These are phyloP conservation scores for Armadillidium nasatum DNA, from an alignment of 1,140 invertebrate species.

Conservation along the genomic window DNA sequence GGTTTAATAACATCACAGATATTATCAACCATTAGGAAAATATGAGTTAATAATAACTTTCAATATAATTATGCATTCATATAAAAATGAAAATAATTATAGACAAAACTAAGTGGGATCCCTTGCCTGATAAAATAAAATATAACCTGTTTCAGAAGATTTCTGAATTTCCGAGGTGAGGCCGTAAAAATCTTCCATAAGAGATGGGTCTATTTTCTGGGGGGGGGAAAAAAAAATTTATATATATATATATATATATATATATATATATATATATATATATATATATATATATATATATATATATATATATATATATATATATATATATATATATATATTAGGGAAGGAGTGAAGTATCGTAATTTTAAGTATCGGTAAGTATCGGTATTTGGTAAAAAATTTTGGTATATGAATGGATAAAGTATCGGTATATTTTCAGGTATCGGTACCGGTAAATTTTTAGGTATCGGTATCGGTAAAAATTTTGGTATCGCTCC, in stretches of 20 bases:
- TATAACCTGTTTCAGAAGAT: conserved; percentile 98
- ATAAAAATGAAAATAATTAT: too few species aligned
- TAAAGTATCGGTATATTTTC: too few species aligned
- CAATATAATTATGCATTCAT: too few species aligned
- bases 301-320: conserved; percentile 13
- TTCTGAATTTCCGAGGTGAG: conserved; percentile 97
- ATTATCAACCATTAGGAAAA: too few species aligned
- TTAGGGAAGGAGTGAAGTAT: background rate
- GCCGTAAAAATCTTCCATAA: conserved; percentile 99
- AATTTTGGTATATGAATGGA: too few species aligned
- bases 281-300: conserved; percentile 4
- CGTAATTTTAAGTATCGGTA: too few species aligned
- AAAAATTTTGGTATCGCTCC: too few species aligned
- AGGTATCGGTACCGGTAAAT: too few species aligned
- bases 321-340: background rate
- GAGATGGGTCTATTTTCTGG: conserved; percentile 96
- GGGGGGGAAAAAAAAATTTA: conserved; percentile 49
- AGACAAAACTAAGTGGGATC: conserved; percentile 55
- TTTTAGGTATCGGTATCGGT: too few species aligned
- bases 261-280: background rate
- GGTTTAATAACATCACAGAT: too few species aligned
- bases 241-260: conserved; percentile 5
- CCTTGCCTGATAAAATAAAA: conserved; percentile 97
- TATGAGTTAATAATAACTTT: too few species aligned
- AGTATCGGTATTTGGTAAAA: too few species aligned